phyloP scores from a whole-genome alignment of 2,888 invertebrate genomes.

The Allacma fusca region DNA sequence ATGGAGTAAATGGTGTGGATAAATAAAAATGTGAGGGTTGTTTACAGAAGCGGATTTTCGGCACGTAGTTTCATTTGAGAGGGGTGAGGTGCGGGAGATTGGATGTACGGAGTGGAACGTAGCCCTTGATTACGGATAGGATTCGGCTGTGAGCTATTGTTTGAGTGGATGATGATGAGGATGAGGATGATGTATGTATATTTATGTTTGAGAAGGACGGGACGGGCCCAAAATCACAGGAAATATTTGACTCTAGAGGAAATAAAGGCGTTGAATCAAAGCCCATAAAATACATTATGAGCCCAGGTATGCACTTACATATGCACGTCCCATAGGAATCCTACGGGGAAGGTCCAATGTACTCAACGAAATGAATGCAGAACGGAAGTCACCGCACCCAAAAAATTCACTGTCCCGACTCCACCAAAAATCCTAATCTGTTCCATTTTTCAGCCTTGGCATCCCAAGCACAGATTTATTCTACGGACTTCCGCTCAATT shows the following conservation, averaged over 20 bases:
- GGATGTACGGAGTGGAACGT: background rate
- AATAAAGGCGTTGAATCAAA: slow-evolving; percentile 34
- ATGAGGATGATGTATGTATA: background rate
- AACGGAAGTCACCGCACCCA: slow-evolving; percentile 38
- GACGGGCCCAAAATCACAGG: slow-evolving; percentile 3
- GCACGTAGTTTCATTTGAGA: background rate
- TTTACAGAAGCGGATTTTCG: slow-evolving; percentile 16
- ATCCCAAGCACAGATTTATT: background rate
- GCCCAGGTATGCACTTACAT: too few species aligned
- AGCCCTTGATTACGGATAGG: background rate
- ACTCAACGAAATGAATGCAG: too few species aligned
- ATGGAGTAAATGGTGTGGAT: background rate
- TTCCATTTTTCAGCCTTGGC: background rate
- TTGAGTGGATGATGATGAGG: too few species aligned
- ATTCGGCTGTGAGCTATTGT: background rate
- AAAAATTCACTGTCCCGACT: background rate
- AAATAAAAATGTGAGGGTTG: background rate
- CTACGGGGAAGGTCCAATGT: too few species aligned
- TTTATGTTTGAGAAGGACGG: background rate
- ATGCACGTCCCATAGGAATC: too few species aligned
- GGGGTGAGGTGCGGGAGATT: background rate
- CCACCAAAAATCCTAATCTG: slow-evolving; percentile 22
- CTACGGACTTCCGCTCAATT: too few species aligned
- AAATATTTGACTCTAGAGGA: slow-evolving; percentile 24
- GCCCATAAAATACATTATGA: background rate